phyloP scores from a whole-genome alignment of 2,888 invertebrate genomes.

The Oscheius sp. region DNA sequence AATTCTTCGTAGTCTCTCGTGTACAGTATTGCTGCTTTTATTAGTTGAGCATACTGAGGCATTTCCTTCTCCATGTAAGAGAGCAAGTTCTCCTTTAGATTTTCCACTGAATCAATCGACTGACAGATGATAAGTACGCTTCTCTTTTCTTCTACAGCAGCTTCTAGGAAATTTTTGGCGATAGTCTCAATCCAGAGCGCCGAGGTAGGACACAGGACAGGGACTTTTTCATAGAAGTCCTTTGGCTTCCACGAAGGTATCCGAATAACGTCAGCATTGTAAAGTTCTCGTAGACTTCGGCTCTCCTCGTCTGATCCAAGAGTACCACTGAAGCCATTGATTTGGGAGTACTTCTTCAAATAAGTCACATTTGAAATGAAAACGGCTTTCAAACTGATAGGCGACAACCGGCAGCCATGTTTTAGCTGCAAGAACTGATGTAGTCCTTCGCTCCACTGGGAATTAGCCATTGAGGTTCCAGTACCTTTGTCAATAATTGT shows the following conservation, averaged over 20 bases:
- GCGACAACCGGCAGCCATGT: conserved; percentile 71
- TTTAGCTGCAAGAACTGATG: conserved; percentile 68
- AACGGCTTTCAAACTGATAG: conserved; percentile 73
- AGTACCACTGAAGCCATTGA: conserved; percentile 75
- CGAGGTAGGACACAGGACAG: conserved; percentile 3
- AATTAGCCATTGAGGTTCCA: conserved; percentile 72
- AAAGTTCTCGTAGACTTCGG: conserved; percentile 28
- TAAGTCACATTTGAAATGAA: conserved; percentile 74
- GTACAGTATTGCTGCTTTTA: conserved; percentile 43
- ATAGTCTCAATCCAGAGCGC: conserved; percentile 35
- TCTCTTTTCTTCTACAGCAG: no score
- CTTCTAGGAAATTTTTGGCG: no score
- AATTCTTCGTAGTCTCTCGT: conserved; percentile 41
- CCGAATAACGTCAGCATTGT: conserved; percentile 36
- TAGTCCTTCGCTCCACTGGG: conserved; percentile 74
- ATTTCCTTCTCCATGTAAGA: conserved; percentile 33
- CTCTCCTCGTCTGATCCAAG: conserved; percentile 72
- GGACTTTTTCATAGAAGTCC: conserved; percentile 37
- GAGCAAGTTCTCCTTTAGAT: background rate
- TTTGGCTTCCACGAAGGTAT: conserved; percentile 30
- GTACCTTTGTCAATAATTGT: conserved; percentile 59
- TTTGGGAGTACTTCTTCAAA: conserved; percentile 17
- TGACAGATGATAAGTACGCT: conserved; percentile 68
- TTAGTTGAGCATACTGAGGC: conserved; percentile 49
- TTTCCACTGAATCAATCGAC: conserved; percentile 17